Conservation (phyloP, 2,113 vertebrate species). For the Lota lota region DNA sequence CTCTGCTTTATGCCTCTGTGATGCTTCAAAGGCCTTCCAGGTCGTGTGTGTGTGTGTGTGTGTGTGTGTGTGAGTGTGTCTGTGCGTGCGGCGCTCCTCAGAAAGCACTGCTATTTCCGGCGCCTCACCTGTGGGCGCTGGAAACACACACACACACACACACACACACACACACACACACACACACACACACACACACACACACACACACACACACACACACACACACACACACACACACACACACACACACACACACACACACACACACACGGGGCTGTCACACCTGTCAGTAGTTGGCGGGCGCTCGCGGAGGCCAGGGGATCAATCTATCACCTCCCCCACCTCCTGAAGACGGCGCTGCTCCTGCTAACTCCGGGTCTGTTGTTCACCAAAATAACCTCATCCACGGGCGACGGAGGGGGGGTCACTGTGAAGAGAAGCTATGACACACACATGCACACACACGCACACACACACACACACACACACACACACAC, state of each 20-base stretch:
- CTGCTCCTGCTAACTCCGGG: constrained; percentile 31
- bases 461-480: background rate
- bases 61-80: too few species aligned
- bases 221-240: constrained; percentile 24
- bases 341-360: constrained; percentile 45
- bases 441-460: constrained; percentile 40
- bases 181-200: too few species aligned
- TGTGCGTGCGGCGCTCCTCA: constrained; percentile 15
- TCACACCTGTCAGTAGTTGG: constrained; percentile 49
- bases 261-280: background rate
- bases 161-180: too few species aligned
- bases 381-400: constrained; percentile 59
- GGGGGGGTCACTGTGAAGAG: constrained; percentile 46
- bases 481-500: constrained; percentile 26
- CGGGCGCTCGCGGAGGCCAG: constrained; percentile 38
- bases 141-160: too few species aligned
- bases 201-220: too few species aligned
- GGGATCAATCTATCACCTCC: constrained; percentile 63
- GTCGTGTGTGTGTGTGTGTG: constrained; percentile 6
- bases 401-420: constrained; percentile 39
- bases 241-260: constrained; percentile 20
- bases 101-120: constrained; percentile 29
- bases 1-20: constrained; percentile 24
- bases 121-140: background rate
- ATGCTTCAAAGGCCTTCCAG: constrained; percentile 20